phyloP scores from a whole-genome alignment of 1,140 invertebrate species.

The Lerema accius region DNA sequence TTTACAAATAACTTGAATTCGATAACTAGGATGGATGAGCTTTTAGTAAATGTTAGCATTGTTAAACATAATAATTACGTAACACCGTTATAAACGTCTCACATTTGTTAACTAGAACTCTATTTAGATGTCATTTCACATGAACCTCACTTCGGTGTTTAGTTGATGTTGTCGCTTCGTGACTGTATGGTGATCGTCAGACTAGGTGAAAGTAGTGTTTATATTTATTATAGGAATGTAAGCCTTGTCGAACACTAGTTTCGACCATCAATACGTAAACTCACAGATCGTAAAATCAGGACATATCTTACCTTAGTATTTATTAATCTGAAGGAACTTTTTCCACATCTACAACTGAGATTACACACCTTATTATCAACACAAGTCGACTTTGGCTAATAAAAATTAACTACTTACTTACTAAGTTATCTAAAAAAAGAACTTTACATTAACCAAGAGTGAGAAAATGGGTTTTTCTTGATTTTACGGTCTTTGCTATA shows the following conservation, averaged over 20 bases:
- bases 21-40: slow-evolving; percentile 47
- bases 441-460: too few species aligned
- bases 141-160: slow-evolving; percentile 64
- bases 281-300: slow-evolving; percentile 45
- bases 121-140: slow-evolving; percentile 50
- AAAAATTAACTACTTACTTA: neutral
- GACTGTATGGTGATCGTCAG: slow-evolving; percentile 55
- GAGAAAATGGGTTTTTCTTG: slow-evolving; percentile 34
- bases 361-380: too few species aligned
- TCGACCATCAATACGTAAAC: slow-evolving; percentile 46
- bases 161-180: slow-evolving; percentile 75
- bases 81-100: slow-evolving; percentile 35
- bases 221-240: slow-evolving; percentile 46
- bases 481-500: slow-evolving; percentile 56
- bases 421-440: too few species aligned
- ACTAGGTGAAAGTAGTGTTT: slow-evolving; percentile 63
- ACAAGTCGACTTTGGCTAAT: neutral
- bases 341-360: too few species aligned
- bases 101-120: slow-evolving; percentile 41
- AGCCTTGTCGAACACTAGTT: slow-evolving; percentile 44
- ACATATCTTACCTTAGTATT: too few species aligned
- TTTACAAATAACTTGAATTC: slow-evolving; percentile 37
- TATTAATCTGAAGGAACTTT: too few species aligned
- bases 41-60: slow-evolving; percentile 52
- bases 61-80: slow-evolving; percentile 24